Base-by-base conservation (phyloP, 2,113 vertebrate genomes). In the Sturnira hondurensis region DNA sequence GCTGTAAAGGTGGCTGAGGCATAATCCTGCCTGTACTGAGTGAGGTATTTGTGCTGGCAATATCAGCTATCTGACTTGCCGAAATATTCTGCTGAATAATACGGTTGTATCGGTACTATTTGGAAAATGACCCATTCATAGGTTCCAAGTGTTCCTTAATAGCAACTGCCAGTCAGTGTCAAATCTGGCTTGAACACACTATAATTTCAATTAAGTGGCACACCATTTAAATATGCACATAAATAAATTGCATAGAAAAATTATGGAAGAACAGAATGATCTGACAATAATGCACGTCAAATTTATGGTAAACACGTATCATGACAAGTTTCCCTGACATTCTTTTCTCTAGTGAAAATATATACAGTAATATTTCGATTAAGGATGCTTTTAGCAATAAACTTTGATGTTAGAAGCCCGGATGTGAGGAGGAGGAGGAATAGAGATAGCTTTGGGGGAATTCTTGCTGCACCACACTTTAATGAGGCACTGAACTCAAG, bases 151-250 rank as follows among this genome's bases (percentile, higher is more conserved):
- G 89, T 95, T 97, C 81, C 70, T 93, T 89, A 96, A 63, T n/a
- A 86, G 78, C 41, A 91, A 91, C 95, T 95, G 96, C 70, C 91
- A 97, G 94, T 96, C 96, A 97, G 89, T 97, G 82, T 96, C 93
- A 97, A 94, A 94, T 93, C 80, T 89, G 83, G 89, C 78, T 93
- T 68, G 74, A 97, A 91, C 56, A 96, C 83, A 96, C 88, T 96
- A 31, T 95, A 96, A 97, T 97, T 96, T 97, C 95, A 97, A 96
- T 97, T 97, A 97, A 96, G 88, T 97, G 94, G 91, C 83, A 91
- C 28, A 91, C 58, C 63, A 97, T 97, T 97, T 96, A 97, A 97
- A 97, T 97, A 96, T 96, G 93, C 96, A 96, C 91, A 95, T 96
- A 97, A 95, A 93, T 91, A 97, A 95, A 95, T 89, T 94, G 74